Evolutionary conservation across 2,797 vertebrate species (phyloP), one percentile per base, ranked within the genome.

Genomic region (Uromys caudimaculatus): DNA sequence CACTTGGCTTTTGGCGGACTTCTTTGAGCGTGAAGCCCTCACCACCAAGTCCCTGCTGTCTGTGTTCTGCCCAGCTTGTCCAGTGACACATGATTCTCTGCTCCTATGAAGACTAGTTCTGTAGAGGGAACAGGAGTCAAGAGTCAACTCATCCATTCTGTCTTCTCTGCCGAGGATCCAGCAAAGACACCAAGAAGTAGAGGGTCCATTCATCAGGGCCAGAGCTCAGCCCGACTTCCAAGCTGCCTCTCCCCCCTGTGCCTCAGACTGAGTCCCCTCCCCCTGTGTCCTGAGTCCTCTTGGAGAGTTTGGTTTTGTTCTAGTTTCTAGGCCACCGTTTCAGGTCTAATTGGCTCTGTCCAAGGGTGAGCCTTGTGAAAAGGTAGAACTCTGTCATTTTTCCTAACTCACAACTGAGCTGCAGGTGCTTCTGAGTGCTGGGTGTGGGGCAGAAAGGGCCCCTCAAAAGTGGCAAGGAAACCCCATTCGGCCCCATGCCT

Each of bases 271-370:
- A 44, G 44, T 44, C 44, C 44, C 44, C 8, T 78, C 23, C n/a
- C 12, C 81, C 47, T 56, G 52, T 77, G 84, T 85, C 47, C 47
- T 69, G 60, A 67, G 52, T 64, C 60, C n/a, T 94, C n/a, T 69
- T 41, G 47, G 77, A 71, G 62, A 23, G 29, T 69, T 95, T 92
- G 19, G 23, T 81, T 91, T 90, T 16, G 67, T 89, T 92, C 85
- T 54, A 58, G 89, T 90, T 83, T 73, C 76, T 77, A 62, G 69
- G 35, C 54, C 47, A 13, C 89, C 0, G 2, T 54, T 41, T 84
- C 27, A 69, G 27, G 44, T 76, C 62, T 64, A 13, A 41, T 58
- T 89, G 27, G 64, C 90, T 83, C 4, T 64, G 16, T 56, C n/a
- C n/a, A n/a, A 75, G 79, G 60, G 35, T 84, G 23, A 41, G 76